Percentiles rank a stretch among this genome's conserved stretches.
These are phyloP conservation scores for Busseola fusca DNA, from an alignment of 2,888 invertebrate genomes.

Conservation along the genomic window DNA sequence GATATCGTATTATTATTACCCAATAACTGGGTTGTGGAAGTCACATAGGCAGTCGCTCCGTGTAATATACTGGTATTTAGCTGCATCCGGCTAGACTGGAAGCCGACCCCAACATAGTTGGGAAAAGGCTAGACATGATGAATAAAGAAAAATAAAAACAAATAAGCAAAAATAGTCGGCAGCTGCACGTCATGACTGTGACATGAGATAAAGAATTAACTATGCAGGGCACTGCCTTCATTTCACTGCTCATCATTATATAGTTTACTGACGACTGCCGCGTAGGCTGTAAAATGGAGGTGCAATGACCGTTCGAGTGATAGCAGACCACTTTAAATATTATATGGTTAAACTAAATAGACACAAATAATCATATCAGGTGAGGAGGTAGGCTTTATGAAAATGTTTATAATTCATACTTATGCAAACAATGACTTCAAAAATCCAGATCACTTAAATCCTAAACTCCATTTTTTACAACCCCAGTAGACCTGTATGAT, in stretches of 20 bases:
- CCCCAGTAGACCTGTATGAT: constrained; percentile 9
- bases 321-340: constrained; percentile 76
- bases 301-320: constrained; percentile 77
- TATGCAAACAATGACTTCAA: constrained; percentile 9
- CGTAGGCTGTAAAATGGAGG: constrained; percentile 72
- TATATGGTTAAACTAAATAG: constrained; percentile 79
- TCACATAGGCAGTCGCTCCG: too few species aligned
- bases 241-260: not conserved
- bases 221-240: not conserved
- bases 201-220: not conserved
- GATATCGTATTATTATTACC: too few species aligned
- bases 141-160: too few species aligned
- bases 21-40: too few species aligned
- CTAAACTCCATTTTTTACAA: not conserved
- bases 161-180: too few species aligned
- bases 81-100: too few species aligned
- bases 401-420: constrained; percentile 77
- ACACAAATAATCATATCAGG: constrained; percentile 80
- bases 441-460: constrained; percentile 7
- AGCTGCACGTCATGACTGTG: too few species aligned
- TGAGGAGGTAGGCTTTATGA: constrained; percentile 80
- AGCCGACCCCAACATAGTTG: too few species aligned
- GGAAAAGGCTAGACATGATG: too few species aligned
- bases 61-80: too few species aligned
- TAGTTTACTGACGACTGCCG: too few species aligned